Conservation (phyloP, 2,888 invertebrate species). For the Stenodera caucasica region DNA sequence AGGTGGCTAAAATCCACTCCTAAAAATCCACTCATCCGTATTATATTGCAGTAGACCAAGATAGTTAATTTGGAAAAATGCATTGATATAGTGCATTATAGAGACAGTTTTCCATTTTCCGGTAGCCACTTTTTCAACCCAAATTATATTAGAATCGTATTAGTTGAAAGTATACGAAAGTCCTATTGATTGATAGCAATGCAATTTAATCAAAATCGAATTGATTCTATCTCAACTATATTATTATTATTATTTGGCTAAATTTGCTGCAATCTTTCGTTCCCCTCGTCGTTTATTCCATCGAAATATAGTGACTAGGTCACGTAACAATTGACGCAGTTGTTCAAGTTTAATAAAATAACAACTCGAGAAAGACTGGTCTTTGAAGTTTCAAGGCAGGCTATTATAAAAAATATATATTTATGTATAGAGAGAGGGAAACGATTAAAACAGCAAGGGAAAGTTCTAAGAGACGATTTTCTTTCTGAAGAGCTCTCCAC, state of each 20-base stretch:
- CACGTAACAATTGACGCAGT: constrained; percentile 5
- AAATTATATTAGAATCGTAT: neutral
- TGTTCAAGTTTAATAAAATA: constrained; percentile 4
- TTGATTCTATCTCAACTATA: neutral
- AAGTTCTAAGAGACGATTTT: neutral
- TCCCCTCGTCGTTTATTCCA: neutral
- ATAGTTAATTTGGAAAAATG: constrained; percentile 6
- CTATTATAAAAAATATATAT: neutral
- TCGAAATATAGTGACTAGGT: neutral
- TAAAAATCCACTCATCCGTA: neutral
- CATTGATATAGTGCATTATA: constrained; percentile 1
- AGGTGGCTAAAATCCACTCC: neutral
- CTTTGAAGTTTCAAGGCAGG: neutral
- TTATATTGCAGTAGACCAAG: constrained; percentile 1
- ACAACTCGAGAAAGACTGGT: neutral
- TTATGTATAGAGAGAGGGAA: neutral
- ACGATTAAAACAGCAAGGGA: neutral
- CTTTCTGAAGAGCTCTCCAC: neutral
- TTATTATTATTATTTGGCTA: neutral
- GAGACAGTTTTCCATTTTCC: constrained; percentile 6
- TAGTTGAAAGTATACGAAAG: neutral
- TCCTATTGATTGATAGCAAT: constrained; percentile 2
- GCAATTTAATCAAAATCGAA: constrained; percentile 7
- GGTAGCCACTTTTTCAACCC: neutral
- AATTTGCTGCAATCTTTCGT: neutral